Evolutionary conservation across 2,113 vertebrate species (phyloP), one percentile per base, ranked within the genome.

Genomic region (Capricornis sumatraensis): DNA sequence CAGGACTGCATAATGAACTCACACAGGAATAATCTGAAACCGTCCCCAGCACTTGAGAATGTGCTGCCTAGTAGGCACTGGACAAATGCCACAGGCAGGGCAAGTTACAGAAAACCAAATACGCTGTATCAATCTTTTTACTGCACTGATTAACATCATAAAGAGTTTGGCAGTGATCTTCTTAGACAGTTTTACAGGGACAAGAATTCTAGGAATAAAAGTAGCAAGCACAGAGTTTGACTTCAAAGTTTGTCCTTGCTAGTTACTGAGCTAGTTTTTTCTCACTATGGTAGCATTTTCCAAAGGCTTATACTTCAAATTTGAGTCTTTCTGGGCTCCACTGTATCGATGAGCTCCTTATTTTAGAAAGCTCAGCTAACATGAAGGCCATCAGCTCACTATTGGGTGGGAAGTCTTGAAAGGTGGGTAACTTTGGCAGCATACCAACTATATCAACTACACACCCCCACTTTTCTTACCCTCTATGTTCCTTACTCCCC

Each of bases 401-500:
- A 52, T 67, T 82, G 91, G 78, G 89, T 97, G 76, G 91, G 86
- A 71, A 87, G 33, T 95, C 89, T 62, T 95, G 36, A 97, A 87
- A 98, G 89, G 71, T 98, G 93, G 79, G 81, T 79, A 55, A 58
- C 74, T 92, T 95, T 97, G 96, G 97, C 97, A 94, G 57, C n/a
- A 67, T 53, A 87, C 91, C 89, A 96, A 90, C 64, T 76, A 13
- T 91, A 96, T 97, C 93, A 96, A 91, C 76, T 78, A 87, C 85
- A 84, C 40, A 28, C 36, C 79, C 96, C 91, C 87, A 89, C 71
- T 62, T 94, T 81, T 60, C 79, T 87, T 87, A 83, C 82, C 91
- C 74, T 92, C 86, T 95, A 55, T 30, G 71, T 97, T 97, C 55
- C 64, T 85, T 87, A 74, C 43, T 95, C 95, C 84, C 96, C 55